Evolutionary conservation across 1,140 invertebrate species (phyloP).

Genomic region (Drosophila pallidifrons): DNA sequence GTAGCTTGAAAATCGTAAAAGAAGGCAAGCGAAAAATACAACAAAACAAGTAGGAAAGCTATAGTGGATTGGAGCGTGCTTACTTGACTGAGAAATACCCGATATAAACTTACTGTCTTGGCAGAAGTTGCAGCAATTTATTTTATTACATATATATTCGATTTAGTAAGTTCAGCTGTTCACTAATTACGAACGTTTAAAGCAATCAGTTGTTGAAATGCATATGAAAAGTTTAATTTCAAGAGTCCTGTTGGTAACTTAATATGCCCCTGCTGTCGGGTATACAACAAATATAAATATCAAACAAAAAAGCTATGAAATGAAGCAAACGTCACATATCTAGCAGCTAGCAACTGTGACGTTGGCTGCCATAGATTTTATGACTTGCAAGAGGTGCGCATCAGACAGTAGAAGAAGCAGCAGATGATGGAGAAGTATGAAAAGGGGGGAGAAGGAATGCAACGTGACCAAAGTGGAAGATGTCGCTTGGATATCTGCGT

Average conservation of each 20-base stretch:
- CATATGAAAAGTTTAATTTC: too few species aligned
- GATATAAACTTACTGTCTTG: too few species aligned
- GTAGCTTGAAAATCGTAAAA: slow-evolving; percentile 48
- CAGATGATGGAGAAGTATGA: not conserved
- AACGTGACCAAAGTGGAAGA: slow-evolving; percentile 15
- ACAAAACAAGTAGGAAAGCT: slow-evolving; percentile 12
- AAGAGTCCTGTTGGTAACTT: too few species aligned
- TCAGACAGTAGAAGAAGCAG: slow-evolving; percentile 23
- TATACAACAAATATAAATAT: not conserved
- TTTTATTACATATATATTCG: too few species aligned
- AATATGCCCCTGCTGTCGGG: too few species aligned
- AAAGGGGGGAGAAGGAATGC: not conserved
- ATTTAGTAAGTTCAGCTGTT: too few species aligned
- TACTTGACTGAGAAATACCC: too few species aligned
- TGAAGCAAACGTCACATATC: slow-evolving; percentile 50
- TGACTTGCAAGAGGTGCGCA: slow-evolving; percentile 68
- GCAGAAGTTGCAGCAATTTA: too few species aligned
- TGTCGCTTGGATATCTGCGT: slow-evolving; percentile 34
- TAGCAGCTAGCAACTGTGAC: slow-evolving; percentile 52
- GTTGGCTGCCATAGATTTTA: slow-evolving; percentile 75
- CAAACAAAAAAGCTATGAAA: slow-evolving; percentile 32
- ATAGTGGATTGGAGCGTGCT: too few species aligned
- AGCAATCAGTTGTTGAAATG: too few species aligned
- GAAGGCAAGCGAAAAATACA: slow-evolving; percentile 57
- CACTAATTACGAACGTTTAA: too few species aligned